Base-by-base conservation (phyloP, 1,140 invertebrate species). In the Magallana ariakensis region DNA sequence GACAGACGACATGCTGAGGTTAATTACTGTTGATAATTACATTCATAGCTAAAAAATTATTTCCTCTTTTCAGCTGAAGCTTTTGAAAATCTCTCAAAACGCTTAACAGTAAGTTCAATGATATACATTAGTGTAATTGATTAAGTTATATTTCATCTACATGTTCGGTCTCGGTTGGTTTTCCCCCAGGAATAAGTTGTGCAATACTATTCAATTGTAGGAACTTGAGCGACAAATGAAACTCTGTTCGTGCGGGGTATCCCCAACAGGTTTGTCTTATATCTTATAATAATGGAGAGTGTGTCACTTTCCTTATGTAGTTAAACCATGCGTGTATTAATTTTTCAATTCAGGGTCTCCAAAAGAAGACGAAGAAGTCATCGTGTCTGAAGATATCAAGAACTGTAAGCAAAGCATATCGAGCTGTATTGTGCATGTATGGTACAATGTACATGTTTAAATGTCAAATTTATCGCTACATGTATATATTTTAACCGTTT, bases 351-450 rank as follows among this genome's bases (percentile, higher is more conserved):
- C 33, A 46, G 33, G 33, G 33, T 46, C 33, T 46, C 5, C 33
- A 5, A 46, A 46, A 46, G 33, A 46, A 46, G 33, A 46, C 22
- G 66, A 75, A 26, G 66, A 75, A 9, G 22, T 3, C 33, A 75
- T 26, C 9, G 33, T 26, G 33, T 75, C 66, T 13, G 66, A 75
- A 75, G 66, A 75, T 75, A 75, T 75, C 8, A 75, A 75, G 11
- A 75, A 75, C 66, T 33, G 66, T 75, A 26, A 75, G 66, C n/a
- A 60, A 46, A 46, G 33, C 33, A 46, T 46, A 46, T 46, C 5
- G 33, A 46, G 33, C 5, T 5, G 33, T 46, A 46, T 46, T 46
- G 33, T 46, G 5, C 33, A 46, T 46, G 33, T 46, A 46, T 46
- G 33, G 33, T 46, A 46, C 33, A 46, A 1, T 46, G 33, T 46